Evolutionary conservation across 2,888 invertebrate species (phyloP), one percentile per base, ranked within the genome.

Genomic region (Eupsilia transversa): DNA sequence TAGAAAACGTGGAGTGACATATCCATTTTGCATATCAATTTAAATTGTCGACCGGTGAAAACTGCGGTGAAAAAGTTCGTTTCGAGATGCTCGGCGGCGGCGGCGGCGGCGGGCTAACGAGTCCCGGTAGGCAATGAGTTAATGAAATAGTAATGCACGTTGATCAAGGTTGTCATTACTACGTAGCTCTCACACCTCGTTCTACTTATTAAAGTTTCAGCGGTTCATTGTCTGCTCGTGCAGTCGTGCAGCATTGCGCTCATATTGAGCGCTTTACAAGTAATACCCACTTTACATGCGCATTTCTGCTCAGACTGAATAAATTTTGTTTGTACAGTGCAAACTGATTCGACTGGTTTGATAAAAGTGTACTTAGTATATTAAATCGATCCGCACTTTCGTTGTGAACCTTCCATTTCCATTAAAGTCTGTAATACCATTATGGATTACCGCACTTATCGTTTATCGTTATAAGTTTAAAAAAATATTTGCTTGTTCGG

Each of bases 171-270:
- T 86, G 81, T 71, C 81, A 78, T 78, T 83, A 84, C 80, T 72
- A 84, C 77, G 56, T 67, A 46, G 75, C 67, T 69, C 71, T 72
- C 59, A 75, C 81, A 79, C 79, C 74, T 80, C 77, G 77, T 72
- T 86, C 84, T 91, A 90, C 90, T 91, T 91, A 92, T 94, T 93
- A 93, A 94, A 94, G 91, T 94, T 95, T 93, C 91, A 93, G 88
- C 80, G 86, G 87, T 89, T 89, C 90, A 91, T 92, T 92, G 92
- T 92, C 89, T 89, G 83, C 82, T 79, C 80, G 65, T 65, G 33
- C 57, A 65, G 57, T 59, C 85, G 82, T 87, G 87, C 89, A 88
- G 78, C 86, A 82, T 80, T 86, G 82, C 82, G 71, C 82, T 86
- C 87, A 88, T 90, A 92, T 92, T 88, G 89, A 91, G 89, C 88